phyloP scores from a whole-genome alignment of 2,797 vertebrate species.

The Siniperca obscura region DNA sequence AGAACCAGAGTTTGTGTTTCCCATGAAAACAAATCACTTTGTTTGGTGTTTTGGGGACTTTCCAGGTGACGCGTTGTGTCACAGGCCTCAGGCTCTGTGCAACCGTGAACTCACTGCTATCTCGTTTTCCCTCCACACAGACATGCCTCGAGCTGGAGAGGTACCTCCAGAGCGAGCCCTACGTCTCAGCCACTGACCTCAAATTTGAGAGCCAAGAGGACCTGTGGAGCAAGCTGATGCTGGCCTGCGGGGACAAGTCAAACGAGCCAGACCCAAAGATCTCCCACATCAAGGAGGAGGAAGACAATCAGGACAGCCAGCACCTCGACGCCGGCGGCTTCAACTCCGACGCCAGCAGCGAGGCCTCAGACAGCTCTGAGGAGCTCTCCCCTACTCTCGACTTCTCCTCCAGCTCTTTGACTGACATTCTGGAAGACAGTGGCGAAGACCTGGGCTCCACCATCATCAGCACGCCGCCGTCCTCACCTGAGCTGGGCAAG shows the following conservation, averaged over 20 bases:
- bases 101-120: conserved; percentile 40
- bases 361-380: conserved; percentile 94
- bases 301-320: conserved; percentile 81
- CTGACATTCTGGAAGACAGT: conserved; percentile 87
- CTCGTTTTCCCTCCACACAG: conserved; percentile 74
- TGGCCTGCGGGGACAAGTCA: conserved; percentile 93
- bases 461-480: conserved; percentile 90
- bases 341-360: conserved; percentile 91
- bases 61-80: conserved; percentile 23
- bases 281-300: conserved; percentile 85
- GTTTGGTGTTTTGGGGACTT: conserved; percentile 42
- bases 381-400: conserved; percentile 92
- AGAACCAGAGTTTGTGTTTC: conserved; percentile 40
- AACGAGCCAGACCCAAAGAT: conserved; percentile 85
- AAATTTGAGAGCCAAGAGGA: conserved; percentile 94
- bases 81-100: conserved; percentile 19
- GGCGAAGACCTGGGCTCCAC: conserved; percentile 89
- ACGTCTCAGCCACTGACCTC: conserved; percentile 93
- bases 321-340: conserved; percentile 70
- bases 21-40: conserved; percentile 17
- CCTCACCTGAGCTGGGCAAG: conserved; percentile 91
- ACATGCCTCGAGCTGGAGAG: conserved; percentile 96
- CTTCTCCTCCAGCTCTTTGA: conserved; percentile 89
- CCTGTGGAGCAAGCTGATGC: conserved; percentile 97
- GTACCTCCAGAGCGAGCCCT: conserved; percentile 97